Base-by-base conservation (phyloP, 2,113 vertebrate species). In the Clarias gariepinus region DNA sequence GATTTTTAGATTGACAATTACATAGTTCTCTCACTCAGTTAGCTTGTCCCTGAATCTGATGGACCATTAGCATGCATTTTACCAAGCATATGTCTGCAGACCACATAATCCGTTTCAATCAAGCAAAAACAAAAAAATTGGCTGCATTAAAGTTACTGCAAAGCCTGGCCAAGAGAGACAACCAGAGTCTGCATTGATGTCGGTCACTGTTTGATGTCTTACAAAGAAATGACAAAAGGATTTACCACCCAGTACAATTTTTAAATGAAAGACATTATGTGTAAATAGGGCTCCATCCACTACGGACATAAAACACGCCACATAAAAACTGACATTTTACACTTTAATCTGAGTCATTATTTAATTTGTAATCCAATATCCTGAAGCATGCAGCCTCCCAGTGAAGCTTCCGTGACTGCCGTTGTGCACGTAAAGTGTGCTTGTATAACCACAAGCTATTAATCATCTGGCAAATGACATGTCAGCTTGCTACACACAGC, bases 371-470 rank as follows among this genome's bases (percentile, higher is more conserved):
- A 81, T 61, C 10, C 57, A 41, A 81, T 81, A 81, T 36, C 57
- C 66, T 57, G n/a, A 57, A 71, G 52, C 64, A 71, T 36, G 3
- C 10, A 83, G 30, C 64, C 52, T 58, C 64, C 12, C 18, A 4
- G 82, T 58, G n/a, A 83, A 55, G 63, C 66, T 6, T 69, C 64
- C 8, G 9, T 55, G 47, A 53, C 55, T 73, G 82, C 82, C 58
- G 21, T 69, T 68, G 23, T 21, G 82, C 52, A 58, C 53, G 66
- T 84, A 84, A 57, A 84, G 82, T 73, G 52, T 57, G 9, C 52
- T 60, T 84, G 55, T 60, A 36, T 36, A 66, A 84, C 55, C 66
- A 60, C 57, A 83, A 57, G 52, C 19, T 33, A 74, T 84, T 74
- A 84, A 58, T 84, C 68, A 84, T 74, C 55, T 61, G 11, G 78